Percentiles rank a stretch among this genome's conserved stretches.
These are phyloP conservation scores for Cryptomyrus ogoouensis DNA, from an alignment of 2,113 vertebrate species.

Conservation along the genomic window DNA sequence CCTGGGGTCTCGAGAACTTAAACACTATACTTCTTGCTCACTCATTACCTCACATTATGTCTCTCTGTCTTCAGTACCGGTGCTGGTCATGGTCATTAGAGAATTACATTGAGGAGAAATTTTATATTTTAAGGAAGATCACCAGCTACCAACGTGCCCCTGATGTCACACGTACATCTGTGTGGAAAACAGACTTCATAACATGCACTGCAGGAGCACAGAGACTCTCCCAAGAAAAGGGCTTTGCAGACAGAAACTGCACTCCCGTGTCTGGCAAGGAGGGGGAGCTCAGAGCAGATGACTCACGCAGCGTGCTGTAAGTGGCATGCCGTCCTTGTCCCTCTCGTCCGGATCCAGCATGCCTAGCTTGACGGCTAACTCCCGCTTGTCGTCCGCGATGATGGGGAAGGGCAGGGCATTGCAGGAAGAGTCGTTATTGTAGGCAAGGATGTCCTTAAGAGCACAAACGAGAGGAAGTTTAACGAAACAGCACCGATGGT, in stretches of 20 bases:
- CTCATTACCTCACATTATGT: background rate
- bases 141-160: background rate
- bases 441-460: conserved; percentile 79
- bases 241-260: background rate
- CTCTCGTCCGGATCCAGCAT: conserved; percentile 93
- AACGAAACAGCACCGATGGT: background rate
- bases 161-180: background rate
- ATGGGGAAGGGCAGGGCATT: conserved; percentile 82
- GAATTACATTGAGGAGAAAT: background rate
- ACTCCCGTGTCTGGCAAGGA: background rate
- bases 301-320: conserved; percentile 89
- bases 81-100: background rate
- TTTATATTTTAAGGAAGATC: background rate
- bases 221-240: background rate
- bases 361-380: conserved; percentile 76
- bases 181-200: background rate
- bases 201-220: background rate
- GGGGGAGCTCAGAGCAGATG: background rate
- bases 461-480: background rate
- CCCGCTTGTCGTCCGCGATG: conserved; percentile 82
- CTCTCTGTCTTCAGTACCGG: background rate
- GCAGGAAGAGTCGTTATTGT: conserved; percentile 50
- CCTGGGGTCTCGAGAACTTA: background rate
- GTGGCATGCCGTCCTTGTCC: conserved; percentile 77
- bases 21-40: background rate